Conservation (phyloP, 2,888 invertebrate species). For the Crepidodera aurea region DNA sequence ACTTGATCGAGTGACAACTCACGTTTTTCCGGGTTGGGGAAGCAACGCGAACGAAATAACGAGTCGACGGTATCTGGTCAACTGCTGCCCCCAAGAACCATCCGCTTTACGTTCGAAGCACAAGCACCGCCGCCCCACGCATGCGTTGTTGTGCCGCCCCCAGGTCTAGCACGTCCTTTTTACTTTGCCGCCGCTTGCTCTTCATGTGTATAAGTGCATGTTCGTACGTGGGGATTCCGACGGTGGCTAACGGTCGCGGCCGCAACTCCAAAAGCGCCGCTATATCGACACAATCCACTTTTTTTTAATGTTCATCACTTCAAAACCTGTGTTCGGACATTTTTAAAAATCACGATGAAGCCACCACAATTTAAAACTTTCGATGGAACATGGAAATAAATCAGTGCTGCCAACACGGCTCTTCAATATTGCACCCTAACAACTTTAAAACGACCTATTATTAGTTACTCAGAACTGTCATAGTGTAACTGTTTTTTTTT, state of each 20-base stretch:
- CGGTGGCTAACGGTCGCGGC: background rate
- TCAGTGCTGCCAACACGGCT: too few species aligned
- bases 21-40: slow-evolving; percentile 13
- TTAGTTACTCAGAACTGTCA: too few species aligned
- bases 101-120: slow-evolving; percentile 14
- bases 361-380: too few species aligned
- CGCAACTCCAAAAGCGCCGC: background rate
- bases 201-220: slow-evolving; percentile 22
- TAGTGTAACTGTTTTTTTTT: too few species aligned
- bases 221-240: slow-evolving; percentile 6
- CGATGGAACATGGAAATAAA: too few species aligned
- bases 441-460: too few species aligned
- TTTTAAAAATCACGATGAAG: too few species aligned
- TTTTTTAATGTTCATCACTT: too few species aligned
- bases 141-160: slow-evolving; percentile 32
- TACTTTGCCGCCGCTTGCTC: slow-evolving; percentile 18
- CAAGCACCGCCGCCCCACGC: slow-evolving; percentile 32
- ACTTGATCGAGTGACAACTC: slow-evolving; percentile 23
- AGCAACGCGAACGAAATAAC: slow-evolving; percentile 3
- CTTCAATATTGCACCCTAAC: too few species aligned
- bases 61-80: slow-evolving; percentile 15
- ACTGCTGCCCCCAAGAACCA: slow-evolving; percentile 17
- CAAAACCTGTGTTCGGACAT: too few species aligned
- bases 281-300: too few species aligned
- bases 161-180: slow-evolving; percentile 38